phyloP scores from a whole-genome alignment of 2,113 vertebrate species.

The Fulica atra region DNA sequence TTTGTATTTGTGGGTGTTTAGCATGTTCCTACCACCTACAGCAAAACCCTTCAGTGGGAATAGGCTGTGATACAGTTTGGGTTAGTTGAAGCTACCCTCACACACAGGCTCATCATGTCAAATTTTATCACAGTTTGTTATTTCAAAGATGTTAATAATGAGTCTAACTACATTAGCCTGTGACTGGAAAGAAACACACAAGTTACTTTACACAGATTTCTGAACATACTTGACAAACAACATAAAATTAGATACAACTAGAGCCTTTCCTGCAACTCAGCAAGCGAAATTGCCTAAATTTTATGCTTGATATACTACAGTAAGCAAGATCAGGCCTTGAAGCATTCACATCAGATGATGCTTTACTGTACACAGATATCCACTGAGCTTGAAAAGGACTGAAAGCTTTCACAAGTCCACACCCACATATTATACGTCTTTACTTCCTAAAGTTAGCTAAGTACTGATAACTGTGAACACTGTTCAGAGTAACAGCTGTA shows the following conservation, averaged over 20 bases:
- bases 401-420: neutral
- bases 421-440: fast-evolving
- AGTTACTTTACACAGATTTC: neutral
- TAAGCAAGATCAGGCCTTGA: neutral
- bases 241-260: neutral
- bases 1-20: neutral
- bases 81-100: neutral
- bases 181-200: neutral
- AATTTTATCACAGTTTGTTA: neutral
- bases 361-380: neutral
- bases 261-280: neutral
- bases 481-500: neutral
- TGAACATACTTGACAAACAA: neutral
- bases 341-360: neutral
- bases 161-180: neutral
- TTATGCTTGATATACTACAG: neutral
- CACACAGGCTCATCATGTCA: neutral
- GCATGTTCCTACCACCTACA: neutral
- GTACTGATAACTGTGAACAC: neutral
- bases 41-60: neutral
- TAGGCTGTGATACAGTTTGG: neutral
- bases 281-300: neutral
- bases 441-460: neutral
- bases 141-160: neutral
- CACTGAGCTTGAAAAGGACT: neutral